Base-by-base conservation (phyloP, 2,888 invertebrate genomes). In the Octodonta nipae region DNA sequence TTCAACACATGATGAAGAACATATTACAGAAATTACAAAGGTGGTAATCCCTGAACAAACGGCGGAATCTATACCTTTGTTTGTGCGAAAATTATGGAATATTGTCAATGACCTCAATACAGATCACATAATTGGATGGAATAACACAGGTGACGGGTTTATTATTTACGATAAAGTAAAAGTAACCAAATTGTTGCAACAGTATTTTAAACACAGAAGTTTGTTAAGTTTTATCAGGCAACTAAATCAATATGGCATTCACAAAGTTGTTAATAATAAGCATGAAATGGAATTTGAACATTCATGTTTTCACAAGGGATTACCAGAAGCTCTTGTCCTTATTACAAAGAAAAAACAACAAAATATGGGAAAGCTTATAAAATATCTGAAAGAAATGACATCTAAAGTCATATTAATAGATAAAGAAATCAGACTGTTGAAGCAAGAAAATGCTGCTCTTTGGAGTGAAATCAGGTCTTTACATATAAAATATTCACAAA, bases 161-260 rank as follows among this genome's bases (percentile, higher is more conserved):
- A 78, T 88, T 32, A 91, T 96, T 42, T 78, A 78, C 58, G 86
- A 93, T 61, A 91, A 92, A 59, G 79, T 83, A 16, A 75, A 80
- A 43, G 80, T 92, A 0, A 73, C 81, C 36, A 84, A 91, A 49
- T 67, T 95, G 11, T 66, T 96, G 39, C 95, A 95, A 0, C 70
- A 82, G 28, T 95, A 92, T 59, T 96, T 92, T 65, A 96, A 96
- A 66, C 95, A 96, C 63, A 93, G 86, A 62, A 95, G 96, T 56
- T 83, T 96, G 79, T 88, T 93, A 34, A 93, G 92, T 58, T 92
- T 96, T 59, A 85, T 95, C 36, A 67, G 96, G 3, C 95, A 95
- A 54, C 67, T 96, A 27, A 96, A 96, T 63, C 92, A 95, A 89
- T 96, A 93, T 71, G 93, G 91, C 15, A 93, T 95, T 61, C 86